Percentiles rank a stretch among this genome's conserved stretches.
phyloP scores from a whole-genome alignment of 2,113 vertebrate species.

The Pterocles burchelli region DNA sequence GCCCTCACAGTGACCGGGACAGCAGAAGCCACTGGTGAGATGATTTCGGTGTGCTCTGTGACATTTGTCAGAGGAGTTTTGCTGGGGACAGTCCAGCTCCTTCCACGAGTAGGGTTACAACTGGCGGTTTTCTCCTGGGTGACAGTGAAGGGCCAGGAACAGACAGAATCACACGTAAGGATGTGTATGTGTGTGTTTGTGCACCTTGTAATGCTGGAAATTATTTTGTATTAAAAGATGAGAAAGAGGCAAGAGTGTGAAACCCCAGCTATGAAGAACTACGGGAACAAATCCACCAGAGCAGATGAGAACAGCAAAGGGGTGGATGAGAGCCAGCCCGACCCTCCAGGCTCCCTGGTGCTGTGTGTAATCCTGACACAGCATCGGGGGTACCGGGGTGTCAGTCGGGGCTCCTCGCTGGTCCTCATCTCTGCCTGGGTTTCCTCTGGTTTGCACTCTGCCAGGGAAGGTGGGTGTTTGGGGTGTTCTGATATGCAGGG shows the following conservation, averaged over 20 bases:
- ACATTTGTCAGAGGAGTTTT: not conserved
- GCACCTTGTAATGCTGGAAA: conserved; percentile 11
- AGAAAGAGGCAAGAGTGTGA: not conserved
- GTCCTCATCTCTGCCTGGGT: not conserved
- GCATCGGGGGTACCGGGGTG: rapidly evolving
- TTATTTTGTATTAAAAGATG: not conserved
- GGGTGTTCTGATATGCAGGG: not conserved
- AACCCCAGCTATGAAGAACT: not conserved
- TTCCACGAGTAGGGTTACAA: not conserved
- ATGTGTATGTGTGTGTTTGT: not conserved
- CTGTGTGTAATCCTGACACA: not conserved
- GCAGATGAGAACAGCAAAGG: not conserved
- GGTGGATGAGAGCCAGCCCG: not conserved
- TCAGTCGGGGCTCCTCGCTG: rapidly evolving
- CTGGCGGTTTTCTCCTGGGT: not conserved
- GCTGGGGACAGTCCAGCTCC: not conserved
- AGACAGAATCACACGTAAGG: not conserved
- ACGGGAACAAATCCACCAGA: not conserved
- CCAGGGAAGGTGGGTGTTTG: not conserved
- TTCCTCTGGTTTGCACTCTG: not conserved
- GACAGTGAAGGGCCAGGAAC: not conserved
- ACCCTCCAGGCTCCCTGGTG: rapidly evolving
- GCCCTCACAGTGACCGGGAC: not conserved
- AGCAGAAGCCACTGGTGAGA: not conserved
- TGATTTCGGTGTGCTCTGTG: not conserved